Percentiles rank a stretch among this genome's conserved stretches.
phyloP scores from a whole-genome alignment of 2,888 invertebrate genomes.

The Prosapia bicincta region DNA sequence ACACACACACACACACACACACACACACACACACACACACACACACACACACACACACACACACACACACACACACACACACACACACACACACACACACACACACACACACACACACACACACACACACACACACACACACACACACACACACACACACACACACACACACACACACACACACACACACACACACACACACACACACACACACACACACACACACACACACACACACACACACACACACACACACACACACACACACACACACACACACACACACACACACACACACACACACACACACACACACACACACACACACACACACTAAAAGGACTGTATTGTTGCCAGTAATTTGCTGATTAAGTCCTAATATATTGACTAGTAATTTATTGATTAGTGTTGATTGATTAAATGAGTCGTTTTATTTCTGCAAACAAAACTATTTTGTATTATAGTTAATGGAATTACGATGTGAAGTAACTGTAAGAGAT shows the following conservation, averaged over 20 bases:
- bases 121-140: too few species aligned
- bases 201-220: neutral
- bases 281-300: neutral
- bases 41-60: neutral
- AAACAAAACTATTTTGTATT: too few species aligned
- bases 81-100: too few species aligned
- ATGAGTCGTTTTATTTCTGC: too few species aligned
- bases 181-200: neutral
- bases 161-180: neutral
- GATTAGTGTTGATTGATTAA: too few species aligned
- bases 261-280: neutral
- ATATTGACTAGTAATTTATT: too few species aligned
- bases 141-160: neutral
- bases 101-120: too few species aligned
- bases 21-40: neutral
- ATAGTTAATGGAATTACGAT: too few species aligned
- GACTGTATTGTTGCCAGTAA: neutral
- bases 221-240: neutral
- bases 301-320: neutral
- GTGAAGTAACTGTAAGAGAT: too few species aligned
- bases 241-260: neutral
- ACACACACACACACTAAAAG: neutral
- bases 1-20: neutral
- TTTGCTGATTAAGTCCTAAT: neutral
- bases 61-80: neutral